phyloP scores from a whole-genome alignment of 2,113 vertebrate species.

The human region DNA sequence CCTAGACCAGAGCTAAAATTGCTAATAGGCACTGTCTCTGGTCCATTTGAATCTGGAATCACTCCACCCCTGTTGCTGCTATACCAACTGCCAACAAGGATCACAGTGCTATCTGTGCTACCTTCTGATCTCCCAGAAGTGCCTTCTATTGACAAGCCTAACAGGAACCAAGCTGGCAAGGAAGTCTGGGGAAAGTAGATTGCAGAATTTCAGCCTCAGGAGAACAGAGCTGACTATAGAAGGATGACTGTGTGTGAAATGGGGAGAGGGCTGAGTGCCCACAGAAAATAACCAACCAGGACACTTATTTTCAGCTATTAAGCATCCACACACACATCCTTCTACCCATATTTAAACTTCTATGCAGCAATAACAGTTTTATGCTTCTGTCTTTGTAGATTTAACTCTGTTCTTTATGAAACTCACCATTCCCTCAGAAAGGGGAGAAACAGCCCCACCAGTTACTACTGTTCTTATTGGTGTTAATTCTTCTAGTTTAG shows the following conservation, averaged over 20 bases:
- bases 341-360: background rate
- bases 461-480: background rate
- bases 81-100: background rate
- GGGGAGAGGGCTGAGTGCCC: background rate
- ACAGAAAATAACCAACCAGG: background rate
- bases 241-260: background rate
- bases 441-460: background rate
- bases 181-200: background rate
- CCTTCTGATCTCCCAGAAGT: background rate
- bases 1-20: background rate
- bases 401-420: background rate
- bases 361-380: background rate
- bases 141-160: background rate
- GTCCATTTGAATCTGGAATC: background rate
- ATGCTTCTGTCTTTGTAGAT: background rate
- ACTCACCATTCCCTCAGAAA: background rate
- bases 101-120: background rate
- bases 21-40: background rate
- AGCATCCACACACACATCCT: background rate
- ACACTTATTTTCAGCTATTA: background rate
- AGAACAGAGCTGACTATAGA: background rate
- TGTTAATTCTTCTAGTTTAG: background rate
- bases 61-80: background rate
- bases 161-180: background rate
- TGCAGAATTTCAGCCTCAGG: background rate